Conservation (phyloP, 2,113 vertebrate genomes). For the Alethe diademata region DNA sequence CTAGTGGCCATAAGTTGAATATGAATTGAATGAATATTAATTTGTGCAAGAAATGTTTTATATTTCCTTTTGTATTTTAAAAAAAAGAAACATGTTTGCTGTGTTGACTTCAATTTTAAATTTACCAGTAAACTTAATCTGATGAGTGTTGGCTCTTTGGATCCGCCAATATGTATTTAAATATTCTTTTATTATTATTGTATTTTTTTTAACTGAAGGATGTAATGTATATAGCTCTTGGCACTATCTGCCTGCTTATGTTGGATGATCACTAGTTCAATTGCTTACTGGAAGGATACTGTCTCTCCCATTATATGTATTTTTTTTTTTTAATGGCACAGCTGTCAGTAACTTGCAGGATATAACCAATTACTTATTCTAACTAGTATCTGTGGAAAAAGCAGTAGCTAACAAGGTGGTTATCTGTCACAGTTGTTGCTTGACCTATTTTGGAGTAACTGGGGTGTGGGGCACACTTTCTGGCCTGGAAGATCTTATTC, state of each 20-base stretch:
- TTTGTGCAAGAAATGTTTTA: not conserved
- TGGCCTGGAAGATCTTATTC: not conserved
- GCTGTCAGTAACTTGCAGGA: not conserved
- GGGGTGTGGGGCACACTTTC: not conserved
- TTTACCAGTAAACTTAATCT: not conserved
- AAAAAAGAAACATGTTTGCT: not conserved
- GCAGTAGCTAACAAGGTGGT: not conserved
- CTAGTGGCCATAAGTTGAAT: not conserved
- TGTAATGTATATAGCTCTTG: not conserved
- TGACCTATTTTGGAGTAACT: not conserved
- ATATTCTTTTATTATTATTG: not conserved
- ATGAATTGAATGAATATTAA: not conserved
- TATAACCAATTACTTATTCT: not conserved
- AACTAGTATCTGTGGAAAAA: not conserved
- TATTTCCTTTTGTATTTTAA: not conserved
- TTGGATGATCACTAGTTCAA: not conserved
- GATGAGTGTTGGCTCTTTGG: not conserved
- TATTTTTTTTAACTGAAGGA: not conserved
- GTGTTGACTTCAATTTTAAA: not conserved
- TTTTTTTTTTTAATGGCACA: not conserved
- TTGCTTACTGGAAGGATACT: not conserved
- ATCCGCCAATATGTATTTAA: not conserved
- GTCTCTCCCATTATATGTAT: not conserved
- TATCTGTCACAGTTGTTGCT: not conserved
- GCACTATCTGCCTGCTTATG: not conserved